Evolutionary conservation across 1,140 invertebrate species (phyloP).

Genomic region (Drosophila cardini): DNA sequence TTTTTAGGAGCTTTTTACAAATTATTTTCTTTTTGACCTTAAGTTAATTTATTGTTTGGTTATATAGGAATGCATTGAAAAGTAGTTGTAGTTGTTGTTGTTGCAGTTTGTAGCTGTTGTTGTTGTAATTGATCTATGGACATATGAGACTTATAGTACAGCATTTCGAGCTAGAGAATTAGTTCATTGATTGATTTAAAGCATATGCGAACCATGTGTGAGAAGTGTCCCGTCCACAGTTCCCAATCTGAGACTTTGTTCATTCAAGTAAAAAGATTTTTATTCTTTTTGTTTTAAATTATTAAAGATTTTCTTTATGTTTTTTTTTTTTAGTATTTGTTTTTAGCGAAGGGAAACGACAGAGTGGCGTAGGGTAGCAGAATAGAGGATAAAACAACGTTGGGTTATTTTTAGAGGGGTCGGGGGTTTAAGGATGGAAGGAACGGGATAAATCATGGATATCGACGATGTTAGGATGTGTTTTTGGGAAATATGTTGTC

Average conservation of each 20-base stretch:
- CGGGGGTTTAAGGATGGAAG: conserved; percentile 58
- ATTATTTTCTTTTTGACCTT: conserved; percentile 31
- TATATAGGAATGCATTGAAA: conserved; percentile 60
- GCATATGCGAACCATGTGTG: conserved; percentile 85
- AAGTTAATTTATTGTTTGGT: conserved; percentile 33
- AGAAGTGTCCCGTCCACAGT: conserved; percentile 86
- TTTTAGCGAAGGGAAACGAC: conserved; percentile 73
- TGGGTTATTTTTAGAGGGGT: conserved; percentile 30
- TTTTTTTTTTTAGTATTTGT: conserved; percentile 18
- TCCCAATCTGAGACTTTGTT: conserved; percentile 85
- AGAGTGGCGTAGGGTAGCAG: conserved; percentile 54
- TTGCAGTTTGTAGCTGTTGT: conserved; percentile 14
- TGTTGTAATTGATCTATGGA: conserved; percentile 70
- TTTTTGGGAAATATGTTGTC: conserved; percentile 65
- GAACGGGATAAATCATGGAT: conserved; percentile 47
- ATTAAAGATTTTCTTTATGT: conserved; percentile 14
- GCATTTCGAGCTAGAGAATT: conserved; percentile 34
- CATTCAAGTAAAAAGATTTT: conserved; percentile 67
- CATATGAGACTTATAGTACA: conserved; percentile 60
- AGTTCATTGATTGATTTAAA: conserved; percentile 26
- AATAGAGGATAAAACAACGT: conserved; percentile 49
- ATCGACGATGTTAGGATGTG: conserved; percentile 67
- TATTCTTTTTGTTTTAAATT: conserved; percentile 2
- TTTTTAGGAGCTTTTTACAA: conserved; percentile 69
- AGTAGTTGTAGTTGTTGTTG: conserved; percentile 46